Evolutionary conservation across 2,113 vertebrate species (phyloP), one percentile per base, ranked within the genome.

Genomic region (Bolborhynchus lineola): DNA sequence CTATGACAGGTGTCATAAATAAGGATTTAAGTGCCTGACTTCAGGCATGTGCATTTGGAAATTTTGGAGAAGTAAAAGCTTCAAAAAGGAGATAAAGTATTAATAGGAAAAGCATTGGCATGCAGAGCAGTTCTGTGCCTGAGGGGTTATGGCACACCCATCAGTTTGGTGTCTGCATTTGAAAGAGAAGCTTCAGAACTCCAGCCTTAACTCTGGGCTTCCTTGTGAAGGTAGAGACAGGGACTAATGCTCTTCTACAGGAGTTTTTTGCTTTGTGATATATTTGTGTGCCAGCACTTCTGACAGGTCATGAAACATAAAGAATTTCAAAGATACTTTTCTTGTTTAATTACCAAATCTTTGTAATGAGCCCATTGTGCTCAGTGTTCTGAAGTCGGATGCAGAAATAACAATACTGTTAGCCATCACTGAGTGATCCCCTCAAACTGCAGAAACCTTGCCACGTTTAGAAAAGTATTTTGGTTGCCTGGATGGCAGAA

Each of bases 311-410:
- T 60, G 78, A 88, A 96, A 94, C 21, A 20, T 80, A 74, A 91
- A 28, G 83, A 72, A 85, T 97, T 95, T 88, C 80, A 72, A 95
- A 93, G 90, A 72, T 62, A 13, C 55, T 79, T 84, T 93, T 92
- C 85, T 91, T 39, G 94, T 86, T 97, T 97, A 97, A 97, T 97
- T 95, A 94, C 39, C 42, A 91, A 10, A 52, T 94, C 53, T 53
- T 74, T 44, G 6, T 42, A 50, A 90, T 10, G 46, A 69, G 31
- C 6, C 3, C 13, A 31, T 84, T 60, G 37, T 65, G 82, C 90
- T 82, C 49, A 1, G 44, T n/a, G 85, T 81, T 89, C 69, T 90
- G 89, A 76, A 92, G 47, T n/a, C 60, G 72, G 93, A 90, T n/a
- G 28, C 74, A 83, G 78, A 87, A 93, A 75, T 63, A 35, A 33